A percentile compares a stretch with the other conserved stretches of the same genome.
These are phyloP conservation scores for Horisme vitalbata DNA, from an alignment of 2,888 invertebrate species.

Conservation along the genomic window DNA sequence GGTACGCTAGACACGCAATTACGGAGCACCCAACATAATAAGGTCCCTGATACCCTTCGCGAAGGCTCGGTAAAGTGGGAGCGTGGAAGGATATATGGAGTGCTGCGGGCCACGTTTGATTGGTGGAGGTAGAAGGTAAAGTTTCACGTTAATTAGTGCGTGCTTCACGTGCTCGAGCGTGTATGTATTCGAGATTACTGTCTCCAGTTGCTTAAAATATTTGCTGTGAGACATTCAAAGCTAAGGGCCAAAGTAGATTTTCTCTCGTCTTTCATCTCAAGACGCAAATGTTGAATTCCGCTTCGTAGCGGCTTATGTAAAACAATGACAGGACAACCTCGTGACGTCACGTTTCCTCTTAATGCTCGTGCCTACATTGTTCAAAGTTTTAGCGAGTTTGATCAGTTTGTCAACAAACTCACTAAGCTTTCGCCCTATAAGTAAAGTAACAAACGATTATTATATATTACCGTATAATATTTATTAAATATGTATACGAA, in stretches of 20 bases:
- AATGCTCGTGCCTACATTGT: no score
- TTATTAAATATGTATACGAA: no score
- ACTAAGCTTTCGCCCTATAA: no score
- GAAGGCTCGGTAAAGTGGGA: slow-evolving; percentile 47
- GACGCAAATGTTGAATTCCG: background rate
- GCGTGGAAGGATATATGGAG: slow-evolving; percentile 55
- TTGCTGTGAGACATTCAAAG: slow-evolving; percentile 33
- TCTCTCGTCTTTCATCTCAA: background rate
- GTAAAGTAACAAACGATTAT: no score
- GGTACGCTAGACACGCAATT: slow-evolving; percentile 79
- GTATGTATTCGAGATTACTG: slow-evolving; percentile 64
- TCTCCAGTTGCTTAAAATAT: slow-evolving; percentile 46
- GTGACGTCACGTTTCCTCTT: no score
- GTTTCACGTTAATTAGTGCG: slow-evolving; percentile 82
- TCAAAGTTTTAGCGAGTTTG: no score
- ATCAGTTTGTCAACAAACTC: no score
- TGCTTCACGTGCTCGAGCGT: slow-evolving; percentile 70
- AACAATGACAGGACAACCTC: no score
- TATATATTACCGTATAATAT: no score
- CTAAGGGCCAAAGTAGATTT: background rate
- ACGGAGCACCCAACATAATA: slow-evolving; percentile 61
- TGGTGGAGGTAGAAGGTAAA: slow-evolving; percentile 61
- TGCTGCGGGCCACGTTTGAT: slow-evolving; percentile 58
- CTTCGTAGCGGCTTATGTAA: background rate
- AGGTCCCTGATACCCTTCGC: slow-evolving; percentile 56